phyloP scores from a whole-genome alignment of 2,113 vertebrate genomes.

The Ptilorrhoa leucosticta region DNA sequence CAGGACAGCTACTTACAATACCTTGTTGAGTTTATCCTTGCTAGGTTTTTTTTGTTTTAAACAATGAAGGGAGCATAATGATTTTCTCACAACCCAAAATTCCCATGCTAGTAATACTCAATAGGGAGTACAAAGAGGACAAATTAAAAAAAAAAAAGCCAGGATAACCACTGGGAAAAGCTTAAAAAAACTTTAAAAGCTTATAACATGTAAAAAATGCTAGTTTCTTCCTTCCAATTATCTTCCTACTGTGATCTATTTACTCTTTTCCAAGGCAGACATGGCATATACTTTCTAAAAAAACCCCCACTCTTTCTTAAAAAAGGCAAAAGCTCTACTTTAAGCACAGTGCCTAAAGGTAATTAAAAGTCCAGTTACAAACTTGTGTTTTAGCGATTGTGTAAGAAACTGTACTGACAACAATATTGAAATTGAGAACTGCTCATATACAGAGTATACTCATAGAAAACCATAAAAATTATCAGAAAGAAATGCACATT shows the following conservation, averaged over 20 bases:
- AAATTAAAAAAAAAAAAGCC: not conserved
- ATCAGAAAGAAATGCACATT: not conserved
- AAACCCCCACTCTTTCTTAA: fast-evolving
- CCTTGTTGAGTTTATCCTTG: not conserved
- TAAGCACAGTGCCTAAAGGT: not conserved
- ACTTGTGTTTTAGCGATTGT: not conserved
- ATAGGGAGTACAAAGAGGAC: not conserved
- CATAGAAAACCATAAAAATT: not conserved
- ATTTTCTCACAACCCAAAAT: not conserved
- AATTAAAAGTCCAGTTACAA: not conserved
- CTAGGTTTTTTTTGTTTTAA: not conserved
- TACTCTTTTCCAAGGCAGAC: not conserved
- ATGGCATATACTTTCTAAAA: not conserved
- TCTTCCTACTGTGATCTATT: not conserved
- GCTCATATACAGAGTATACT: not conserved
- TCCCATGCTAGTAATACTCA: not conserved
- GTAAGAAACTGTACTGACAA: not conserved
- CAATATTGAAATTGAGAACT: not conserved
- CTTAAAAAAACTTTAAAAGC: not conserved
- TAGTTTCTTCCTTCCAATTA: not conserved
- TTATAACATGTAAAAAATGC: not conserved
- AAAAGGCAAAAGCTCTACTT: not conserved
- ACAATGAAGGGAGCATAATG: not conserved
- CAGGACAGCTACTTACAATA: not conserved
- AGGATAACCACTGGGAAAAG: not conserved